phyloP scores from a whole-genome alignment of 2,797 vertebrate genomes.

The Eurystomus glaucurus region DNA sequence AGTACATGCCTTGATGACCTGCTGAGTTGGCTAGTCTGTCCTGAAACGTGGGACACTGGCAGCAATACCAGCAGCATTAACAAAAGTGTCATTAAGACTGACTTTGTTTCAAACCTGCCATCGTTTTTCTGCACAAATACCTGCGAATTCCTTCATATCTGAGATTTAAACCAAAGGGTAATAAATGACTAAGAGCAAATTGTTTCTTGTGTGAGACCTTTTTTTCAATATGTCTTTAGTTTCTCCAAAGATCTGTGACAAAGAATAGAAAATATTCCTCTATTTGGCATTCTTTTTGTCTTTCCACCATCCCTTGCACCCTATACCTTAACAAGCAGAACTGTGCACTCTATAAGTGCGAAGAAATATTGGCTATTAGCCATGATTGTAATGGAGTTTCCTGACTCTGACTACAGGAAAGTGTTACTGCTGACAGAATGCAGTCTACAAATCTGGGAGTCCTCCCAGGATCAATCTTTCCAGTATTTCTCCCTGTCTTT shows the following conservation, averaged over 20 bases:
- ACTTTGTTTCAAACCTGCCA: neutral
- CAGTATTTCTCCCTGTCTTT: neutral
- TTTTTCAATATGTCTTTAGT: neutral
- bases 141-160: neutral
- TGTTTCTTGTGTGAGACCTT: neutral
- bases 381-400: neutral
- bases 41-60: neutral
- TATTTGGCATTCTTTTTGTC: neutral
- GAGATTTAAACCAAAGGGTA: neutral
- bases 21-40: neutral
- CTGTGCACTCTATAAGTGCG: neutral
- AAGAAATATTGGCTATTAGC: neutral
- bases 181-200: neutral
- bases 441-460: neutral
- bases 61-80: neutral
- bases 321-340: neutral
- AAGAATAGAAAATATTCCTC: neutral
- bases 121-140: neutral
- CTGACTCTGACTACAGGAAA: neutral
- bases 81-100: neutral
- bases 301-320: neutral
- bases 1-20: neutral
- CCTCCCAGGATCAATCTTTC: neutral
- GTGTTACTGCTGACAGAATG: neutral
- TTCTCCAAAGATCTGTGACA: neutral